phyloP scores from a whole-genome alignment of 2,113 vertebrate species.

The Platysteira castanea region DNA sequence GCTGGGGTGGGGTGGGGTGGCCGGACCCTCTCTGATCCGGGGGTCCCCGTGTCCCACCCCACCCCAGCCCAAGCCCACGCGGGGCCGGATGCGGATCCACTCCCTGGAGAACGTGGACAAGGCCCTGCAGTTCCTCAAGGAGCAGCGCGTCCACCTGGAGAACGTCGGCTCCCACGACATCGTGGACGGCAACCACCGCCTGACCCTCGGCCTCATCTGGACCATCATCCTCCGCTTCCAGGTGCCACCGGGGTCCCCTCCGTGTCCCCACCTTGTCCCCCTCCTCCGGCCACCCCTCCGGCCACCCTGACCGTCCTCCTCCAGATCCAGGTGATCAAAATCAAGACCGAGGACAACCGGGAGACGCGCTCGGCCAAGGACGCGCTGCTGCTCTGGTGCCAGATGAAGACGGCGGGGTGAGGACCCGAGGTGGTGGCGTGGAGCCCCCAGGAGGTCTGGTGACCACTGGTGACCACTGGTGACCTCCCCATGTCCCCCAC shows the following conservation, averaged over 20 bases:
- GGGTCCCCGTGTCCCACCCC: background rate
- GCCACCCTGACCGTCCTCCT: background rate
- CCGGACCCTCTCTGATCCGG: fast-evolving
- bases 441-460: background rate
- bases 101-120: slow-evolving; percentile 96
- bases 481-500: background rate
- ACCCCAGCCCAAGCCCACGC: slow-evolving; percentile 84
- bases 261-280: fast-evolving
- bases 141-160: slow-evolving; percentile 93
- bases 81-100: slow-evolving; percentile 95
- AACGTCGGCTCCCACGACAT: slow-evolving; percentile 96
- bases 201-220: slow-evolving; percentile 92
- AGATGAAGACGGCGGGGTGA: slow-evolving; percentile 94
- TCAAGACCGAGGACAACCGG: slow-evolving; percentile 92
- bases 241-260: slow-evolving; percentile 48
- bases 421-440: background rate
- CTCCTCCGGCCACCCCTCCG: no score
- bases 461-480: background rate
- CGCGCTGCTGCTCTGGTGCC: slow-evolving; percentile 92
- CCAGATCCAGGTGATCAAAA: slow-evolving; percentile 95
- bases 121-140: slow-evolving; percentile 94
- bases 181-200: slow-evolving; percentile 91
- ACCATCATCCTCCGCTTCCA: slow-evolving; percentile 96
- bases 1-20: background rate
- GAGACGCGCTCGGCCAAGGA: slow-evolving; percentile 96